Evolutionary conservation across 2,113 vertebrate genomes (phyloP).

Genomic region (Sminthopsis crassicaudata): DNA sequence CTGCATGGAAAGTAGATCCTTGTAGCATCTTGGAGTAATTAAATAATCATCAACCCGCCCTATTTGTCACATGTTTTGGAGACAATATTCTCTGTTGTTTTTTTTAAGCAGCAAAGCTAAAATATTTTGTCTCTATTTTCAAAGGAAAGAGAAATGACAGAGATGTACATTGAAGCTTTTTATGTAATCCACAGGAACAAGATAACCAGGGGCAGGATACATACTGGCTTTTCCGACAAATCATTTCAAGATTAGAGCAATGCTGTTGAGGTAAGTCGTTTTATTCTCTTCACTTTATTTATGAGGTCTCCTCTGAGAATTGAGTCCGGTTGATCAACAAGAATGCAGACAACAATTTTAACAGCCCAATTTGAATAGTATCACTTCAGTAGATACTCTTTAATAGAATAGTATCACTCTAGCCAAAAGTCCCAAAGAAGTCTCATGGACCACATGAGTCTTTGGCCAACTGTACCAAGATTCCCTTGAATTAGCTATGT

Average conservation of each 20-base stretch:
- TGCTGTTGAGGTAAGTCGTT: constrained; percentile 69
- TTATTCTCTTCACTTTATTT: constrained; percentile 66
- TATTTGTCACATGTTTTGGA: constrained; percentile 8
- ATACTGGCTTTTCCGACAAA: constrained; percentile 65
- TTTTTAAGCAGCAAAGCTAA: constrained; percentile 58
- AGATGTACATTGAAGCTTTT: neutral
- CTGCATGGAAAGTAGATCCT: neutral
- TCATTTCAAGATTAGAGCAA: constrained; percentile 58
- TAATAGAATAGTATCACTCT: constrained; percentile 40
- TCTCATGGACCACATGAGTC: neutral
- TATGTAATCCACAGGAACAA: constrained; percentile 24
- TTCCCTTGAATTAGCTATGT: neutral
- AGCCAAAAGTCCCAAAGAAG: constrained; percentile 58
- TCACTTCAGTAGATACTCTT: too few relatives aligned
- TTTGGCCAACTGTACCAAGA: neutral
- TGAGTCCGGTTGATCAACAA: constrained; percentile 40
- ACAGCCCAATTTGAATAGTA: neutral
- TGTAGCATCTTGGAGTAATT: constrained; percentile 42
- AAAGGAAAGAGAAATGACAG: constrained; percentile 49
- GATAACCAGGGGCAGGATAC: constrained; percentile 41
- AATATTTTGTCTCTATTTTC: constrained; percentile 43
- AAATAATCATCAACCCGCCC: constrained; percentile 46
- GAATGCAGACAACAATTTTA: constrained; percentile 31
- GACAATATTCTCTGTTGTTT: neutral
- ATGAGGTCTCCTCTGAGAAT: constrained; percentile 55